Conservation (phyloP, 2,797 vertebrate species). For the Pseudochaenichthys georgianus region DNA sequence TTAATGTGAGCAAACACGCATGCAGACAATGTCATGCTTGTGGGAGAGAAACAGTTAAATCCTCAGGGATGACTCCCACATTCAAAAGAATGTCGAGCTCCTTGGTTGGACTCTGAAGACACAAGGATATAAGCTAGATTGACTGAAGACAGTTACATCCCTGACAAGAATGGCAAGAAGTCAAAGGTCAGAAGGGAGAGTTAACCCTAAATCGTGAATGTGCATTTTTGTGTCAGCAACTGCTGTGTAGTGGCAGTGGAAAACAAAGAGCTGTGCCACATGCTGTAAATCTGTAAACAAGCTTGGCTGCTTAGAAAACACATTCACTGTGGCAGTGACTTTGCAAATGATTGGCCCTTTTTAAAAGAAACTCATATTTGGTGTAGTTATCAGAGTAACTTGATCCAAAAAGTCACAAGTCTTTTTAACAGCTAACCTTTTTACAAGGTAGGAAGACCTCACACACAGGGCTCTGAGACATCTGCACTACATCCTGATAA, state of each 20-base stretch:
- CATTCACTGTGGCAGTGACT: background rate
- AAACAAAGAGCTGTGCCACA: conserved; percentile 50
- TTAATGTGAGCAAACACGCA: conserved; percentile 59
- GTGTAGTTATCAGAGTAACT: conserved; percentile 7
- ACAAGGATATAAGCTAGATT: conserved; percentile 53
- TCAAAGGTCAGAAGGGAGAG: conserved; percentile 60
- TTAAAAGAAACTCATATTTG: background rate
- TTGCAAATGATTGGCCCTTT: conserved; percentile 20
- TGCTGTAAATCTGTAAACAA: conserved; percentile 41
- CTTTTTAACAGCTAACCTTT: conserved; percentile 24
- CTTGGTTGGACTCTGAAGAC: conserved; percentile 47
- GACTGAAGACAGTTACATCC: conserved; percentile 59
- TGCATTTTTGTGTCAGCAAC: conserved; percentile 59
- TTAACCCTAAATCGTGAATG: conserved; percentile 46
- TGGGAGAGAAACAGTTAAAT: conserved; percentile 55
- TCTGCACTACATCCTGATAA: conserved; percentile 52
- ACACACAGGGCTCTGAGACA: conserved; percentile 59
- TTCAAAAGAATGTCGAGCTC: conserved; percentile 58
- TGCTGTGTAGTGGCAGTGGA: conserved; percentile 14
- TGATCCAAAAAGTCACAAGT: conserved; percentile 22
- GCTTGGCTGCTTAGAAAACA: conserved; percentile 12
- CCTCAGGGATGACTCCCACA: conserved; percentile 59
- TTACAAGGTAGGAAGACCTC: conserved; percentile 65
- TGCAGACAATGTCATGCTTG: conserved; percentile 58
- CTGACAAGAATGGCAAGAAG: conserved; percentile 52